Percentiles rank a stretch among this genome's conserved stretches.
Evolutionary conservation across 2,888 invertebrate genomes (phyloP).

Genomic region (Apamea crenata): DNA sequence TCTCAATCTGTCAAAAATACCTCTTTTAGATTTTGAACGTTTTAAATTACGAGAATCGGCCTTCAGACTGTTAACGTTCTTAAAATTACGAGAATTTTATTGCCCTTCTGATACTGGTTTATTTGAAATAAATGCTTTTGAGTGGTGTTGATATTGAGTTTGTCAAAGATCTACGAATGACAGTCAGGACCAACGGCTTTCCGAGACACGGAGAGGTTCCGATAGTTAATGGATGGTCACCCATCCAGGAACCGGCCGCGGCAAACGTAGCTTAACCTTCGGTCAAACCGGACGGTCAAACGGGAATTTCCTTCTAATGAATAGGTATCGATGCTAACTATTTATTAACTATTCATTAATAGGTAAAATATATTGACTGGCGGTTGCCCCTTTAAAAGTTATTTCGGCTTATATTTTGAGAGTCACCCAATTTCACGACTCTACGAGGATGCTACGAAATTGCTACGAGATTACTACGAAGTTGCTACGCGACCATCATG

Average conservation of each 20-base stretch:
- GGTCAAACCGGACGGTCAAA: background rate
- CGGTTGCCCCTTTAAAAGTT: background rate
- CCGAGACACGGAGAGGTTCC: background rate
- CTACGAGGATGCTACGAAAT: conserved; percentile 46
- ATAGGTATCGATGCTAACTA: background rate
- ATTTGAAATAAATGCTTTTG: background rate
- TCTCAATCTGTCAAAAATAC: too few relatives aligned
- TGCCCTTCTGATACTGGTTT: background rate
- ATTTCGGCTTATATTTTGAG: conserved; percentile 6
- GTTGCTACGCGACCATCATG: conserved; percentile 20
- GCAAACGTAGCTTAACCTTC: background rate
- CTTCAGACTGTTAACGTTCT: too few relatives aligned
- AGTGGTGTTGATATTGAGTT: background rate
- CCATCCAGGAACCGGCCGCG: background rate
- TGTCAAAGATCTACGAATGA: background rate
- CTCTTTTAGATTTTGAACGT: too few relatives aligned
- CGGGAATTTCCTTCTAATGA: background rate
- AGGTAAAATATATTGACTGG: conserved; percentile 13
- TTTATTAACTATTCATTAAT: background rate
- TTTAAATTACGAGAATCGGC: too few relatives aligned
- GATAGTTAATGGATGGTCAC: background rate
- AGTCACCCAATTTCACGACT: background rate
- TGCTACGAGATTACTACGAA: conserved; percentile 32
- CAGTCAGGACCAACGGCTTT: background rate
- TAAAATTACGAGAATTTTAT: too few relatives aligned